Percentiles rank a stretch among this genome's conserved stretches.
Evolutionary conservation across 2,888 invertebrate species (phyloP).

Genomic region (Eristalis intricaria): DNA sequence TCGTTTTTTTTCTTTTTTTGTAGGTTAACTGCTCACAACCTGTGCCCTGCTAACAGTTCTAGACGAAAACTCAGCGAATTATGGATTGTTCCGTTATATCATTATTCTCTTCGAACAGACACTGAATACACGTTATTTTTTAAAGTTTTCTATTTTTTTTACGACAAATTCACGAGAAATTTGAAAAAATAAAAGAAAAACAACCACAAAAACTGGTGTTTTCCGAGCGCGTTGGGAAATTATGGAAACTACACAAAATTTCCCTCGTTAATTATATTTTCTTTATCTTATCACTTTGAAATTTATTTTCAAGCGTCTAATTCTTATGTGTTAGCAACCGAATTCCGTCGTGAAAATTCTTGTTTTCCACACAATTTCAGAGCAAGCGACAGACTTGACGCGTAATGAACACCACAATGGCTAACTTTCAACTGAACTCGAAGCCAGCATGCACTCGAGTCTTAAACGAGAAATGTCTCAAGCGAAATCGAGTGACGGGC

Average conservation of each 20-base stretch:
- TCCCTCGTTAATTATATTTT: not conserved
- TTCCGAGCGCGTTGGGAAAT: constrained; percentile 18
- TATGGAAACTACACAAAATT: constrained; percentile 22
- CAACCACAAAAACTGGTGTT: not conserved
- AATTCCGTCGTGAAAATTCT: not conserved
- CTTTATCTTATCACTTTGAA: not conserved
- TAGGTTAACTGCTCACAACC: constrained; percentile 17
- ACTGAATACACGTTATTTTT: constrained; percentile 45
- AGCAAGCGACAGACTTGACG: not conserved
- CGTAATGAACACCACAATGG: constrained; percentile 44
- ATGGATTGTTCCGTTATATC: constrained; percentile 52
- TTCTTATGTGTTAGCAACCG: not conserved
- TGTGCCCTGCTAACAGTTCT: constrained; percentile 45
- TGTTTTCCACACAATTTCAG: not conserved
- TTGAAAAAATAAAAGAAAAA: not conserved
- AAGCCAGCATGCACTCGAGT: constrained; percentile 52
- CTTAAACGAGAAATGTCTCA: constrained; percentile 50
- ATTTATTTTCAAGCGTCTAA: not conserved
- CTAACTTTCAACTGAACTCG: constrained; percentile 66
- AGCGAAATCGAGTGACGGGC: not conserved
- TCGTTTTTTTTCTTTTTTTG: constrained; percentile 10
- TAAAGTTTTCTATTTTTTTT: not conserved
- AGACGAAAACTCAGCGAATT: constrained; percentile 6
- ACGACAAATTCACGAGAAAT: constrained; percentile 15
- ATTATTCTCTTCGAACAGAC: constrained; percentile 24